These are phyloP conservation scores for Eupithecia abbreviata DNA, from an alignment of 2,888 invertebrate genomes.

Conservation along the genomic window DNA sequence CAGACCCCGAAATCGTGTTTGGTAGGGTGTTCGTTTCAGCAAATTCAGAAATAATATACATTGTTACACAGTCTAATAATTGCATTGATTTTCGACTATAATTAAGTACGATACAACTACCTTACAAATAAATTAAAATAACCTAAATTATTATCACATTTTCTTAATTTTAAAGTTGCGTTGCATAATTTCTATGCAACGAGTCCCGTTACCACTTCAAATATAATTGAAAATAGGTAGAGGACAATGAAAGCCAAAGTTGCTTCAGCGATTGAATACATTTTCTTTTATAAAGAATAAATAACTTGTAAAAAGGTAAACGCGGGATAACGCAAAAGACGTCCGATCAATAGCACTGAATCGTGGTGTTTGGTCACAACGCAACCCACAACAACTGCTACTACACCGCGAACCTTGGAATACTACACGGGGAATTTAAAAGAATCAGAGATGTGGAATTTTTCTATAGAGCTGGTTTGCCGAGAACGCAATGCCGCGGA, in stretches of 20 bases:
- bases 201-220: slow-evolving; percentile 78
- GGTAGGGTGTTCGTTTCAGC: slow-evolving; percentile 11
- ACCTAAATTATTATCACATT: slow-evolving; percentile 68
- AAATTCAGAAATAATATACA: background rate
- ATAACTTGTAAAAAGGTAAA: slow-evolving; percentile 50
- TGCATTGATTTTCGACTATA: slow-evolving; percentile 76
- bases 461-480: background rate
- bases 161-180: slow-evolving; percentile 49
- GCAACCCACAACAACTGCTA: slow-evolving; percentile 59
- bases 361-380: slow-evolving; percentile 67
- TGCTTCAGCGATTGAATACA: slow-evolving; percentile 80
- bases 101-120: slow-evolving; percentile 57
- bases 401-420: slow-evolving; percentile 66
- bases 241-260: slow-evolving; percentile 76
- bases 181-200: slow-evolving; percentile 58
- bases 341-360: slow-evolving; percentile 65
- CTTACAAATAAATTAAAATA: slow-evolving; percentile 51
- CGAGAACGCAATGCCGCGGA: slow-evolving; percentile 8
- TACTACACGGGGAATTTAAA: slow-evolving; percentile 49
- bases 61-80: slow-evolving; percentile 46
- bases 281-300: slow-evolving; percentile 53
- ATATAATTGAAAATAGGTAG: slow-evolving; percentile 76
- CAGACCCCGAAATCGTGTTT: slow-evolving; percentile 24
- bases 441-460: slow-evolving; percentile 12
- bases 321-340: slow-evolving; percentile 52